These are phyloP conservation scores for Beroe ovata DNA, from an alignment of 37 sponge, comb jelly and placozoan species.

Conservation along the genomic window DNA sequence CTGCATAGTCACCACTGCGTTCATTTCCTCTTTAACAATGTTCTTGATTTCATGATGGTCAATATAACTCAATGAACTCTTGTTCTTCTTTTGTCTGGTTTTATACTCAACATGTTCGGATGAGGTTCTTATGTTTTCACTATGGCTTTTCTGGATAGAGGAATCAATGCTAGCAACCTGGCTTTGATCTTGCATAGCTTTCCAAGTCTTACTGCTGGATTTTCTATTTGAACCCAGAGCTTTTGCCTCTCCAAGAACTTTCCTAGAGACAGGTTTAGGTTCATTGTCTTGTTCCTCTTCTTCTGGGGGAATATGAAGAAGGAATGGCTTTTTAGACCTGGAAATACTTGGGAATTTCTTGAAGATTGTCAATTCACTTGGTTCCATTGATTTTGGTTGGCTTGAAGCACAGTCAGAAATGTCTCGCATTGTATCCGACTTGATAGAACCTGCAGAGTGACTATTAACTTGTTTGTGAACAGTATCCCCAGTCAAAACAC, in stretches of 20 bases:
- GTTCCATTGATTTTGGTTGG: background rate
- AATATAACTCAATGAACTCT: background rate
- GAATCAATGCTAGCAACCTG: background rate
- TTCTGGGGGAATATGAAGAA: background rate
- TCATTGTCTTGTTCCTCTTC: background rate
- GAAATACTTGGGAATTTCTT: background rate
- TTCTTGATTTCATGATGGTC: constrained; percentile 2
- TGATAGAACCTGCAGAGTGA: constrained; percentile 20
- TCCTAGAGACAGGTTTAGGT: background rate
- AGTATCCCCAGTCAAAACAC: background rate
- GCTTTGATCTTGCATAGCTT: background rate
- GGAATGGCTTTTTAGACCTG: background rate
- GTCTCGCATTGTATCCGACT: constrained; percentile 15
- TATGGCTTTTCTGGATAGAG: background rate
- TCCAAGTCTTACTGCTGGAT: background rate
- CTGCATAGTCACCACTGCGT: constrained; percentile 41
- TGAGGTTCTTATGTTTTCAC: background rate
- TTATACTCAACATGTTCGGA: background rate
- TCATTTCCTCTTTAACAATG: constrained; percentile 66
- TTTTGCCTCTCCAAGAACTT: constrained; percentile 11
- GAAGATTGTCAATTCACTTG: constrained; percentile 28
- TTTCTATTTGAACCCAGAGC: background rate
- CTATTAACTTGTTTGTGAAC: background rate
- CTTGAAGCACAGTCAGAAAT: constrained; percentile 20
- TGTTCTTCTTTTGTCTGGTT: background rate